Evolutionary conservation across 2,888 invertebrate species (phyloP), one percentile per base, ranked within the genome.

Genomic region (Lasioglossum malachurum): DNA sequence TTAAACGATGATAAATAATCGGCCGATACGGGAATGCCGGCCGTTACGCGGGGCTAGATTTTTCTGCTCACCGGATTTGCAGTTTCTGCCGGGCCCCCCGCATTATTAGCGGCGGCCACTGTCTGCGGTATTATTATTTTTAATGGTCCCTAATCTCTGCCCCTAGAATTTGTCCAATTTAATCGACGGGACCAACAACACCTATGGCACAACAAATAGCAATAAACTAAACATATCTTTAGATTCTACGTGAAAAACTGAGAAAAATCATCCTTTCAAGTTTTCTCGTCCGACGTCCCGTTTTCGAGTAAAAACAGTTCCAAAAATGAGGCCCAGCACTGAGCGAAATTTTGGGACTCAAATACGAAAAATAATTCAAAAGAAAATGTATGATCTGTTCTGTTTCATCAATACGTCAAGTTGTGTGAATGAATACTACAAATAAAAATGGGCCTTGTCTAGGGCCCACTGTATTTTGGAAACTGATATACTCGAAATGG

Each of bases 1-100:
- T 87, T 87, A 87, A 87, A 87, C 78, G 88, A 87, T 84, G 88
- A 88, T 87, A 87, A 88, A 88, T 87, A 87, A 82, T 82, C 79
- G 64, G 16, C 60, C 80, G 78, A 81, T 83, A 82, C 71, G 74
- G 75, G 83, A 82, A 86, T 80, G 86, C 80, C 64, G 83, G 41
- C 81, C 44, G 80, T 81, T 78, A 85, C 53, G 67, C 53, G 53
- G 16, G 72, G 19, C 67, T 75, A 71, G 75, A 85, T 84, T 84
- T 85, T 85, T 85, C 85, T 84, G 85, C 75, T 64, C 79, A 53
- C 57, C 53, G 85, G 79, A 85, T 85, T 76, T 85, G 79, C 31
- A 73, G 64, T 67, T 75, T 69, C 69, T 31, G 75, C 46, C 35
- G 31, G 35, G 12, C 38, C 27, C 41, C 38, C 12, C 23, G 38